Evolutionary conservation across 2,797 vertebrate genomes (phyloP).

Genomic region (Psittacula echo): DNA sequence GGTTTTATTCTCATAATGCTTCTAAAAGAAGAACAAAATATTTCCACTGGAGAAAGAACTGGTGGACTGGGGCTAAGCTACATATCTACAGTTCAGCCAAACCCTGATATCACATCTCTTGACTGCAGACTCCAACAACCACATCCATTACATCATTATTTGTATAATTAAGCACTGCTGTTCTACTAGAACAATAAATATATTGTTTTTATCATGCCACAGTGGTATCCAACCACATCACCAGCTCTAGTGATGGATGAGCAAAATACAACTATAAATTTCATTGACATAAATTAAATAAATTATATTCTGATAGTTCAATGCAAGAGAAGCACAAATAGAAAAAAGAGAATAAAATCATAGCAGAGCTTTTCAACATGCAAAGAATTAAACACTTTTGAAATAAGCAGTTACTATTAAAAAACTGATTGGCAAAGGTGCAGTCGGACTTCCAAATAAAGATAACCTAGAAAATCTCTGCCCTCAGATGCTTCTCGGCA

Average conservation of each 20-base stretch:
- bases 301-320: neutral
- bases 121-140: neutral
- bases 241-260: neutral
- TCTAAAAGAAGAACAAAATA: neutral
- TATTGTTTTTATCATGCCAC: neutral
- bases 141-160: slow-evolving; percentile 31
- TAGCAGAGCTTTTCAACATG: neutral
- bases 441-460: neutral
- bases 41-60: neutral
- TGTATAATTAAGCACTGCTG: neutral
- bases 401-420: neutral
- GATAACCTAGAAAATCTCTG: neutral
- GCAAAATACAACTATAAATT: neutral
- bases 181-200: neutral
- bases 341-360: neutral
- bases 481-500: neutral
- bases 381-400: neutral
- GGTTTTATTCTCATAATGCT: neutral
- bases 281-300: neutral
- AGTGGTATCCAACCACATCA: neutral
- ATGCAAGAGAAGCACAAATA: neutral
- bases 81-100: neutral
- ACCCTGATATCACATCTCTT: neutral
- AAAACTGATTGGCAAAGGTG: neutral
- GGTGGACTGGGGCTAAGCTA: neutral